Conservation (phyloP, 2,113 vertebrate genomes). For the Nothobranchius kuhntae region DNA sequence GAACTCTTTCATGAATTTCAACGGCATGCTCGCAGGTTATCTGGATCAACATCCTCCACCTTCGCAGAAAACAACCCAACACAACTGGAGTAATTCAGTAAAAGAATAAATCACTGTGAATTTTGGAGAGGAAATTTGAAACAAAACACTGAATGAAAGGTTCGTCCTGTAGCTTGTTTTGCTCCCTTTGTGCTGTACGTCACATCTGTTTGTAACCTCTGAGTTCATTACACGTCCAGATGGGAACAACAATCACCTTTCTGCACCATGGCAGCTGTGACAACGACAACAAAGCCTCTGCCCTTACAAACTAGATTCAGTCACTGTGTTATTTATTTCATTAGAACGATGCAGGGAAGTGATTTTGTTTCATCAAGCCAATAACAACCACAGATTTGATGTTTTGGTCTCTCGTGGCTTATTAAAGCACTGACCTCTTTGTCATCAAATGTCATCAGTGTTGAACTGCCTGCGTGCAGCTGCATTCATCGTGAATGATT, state of each 20-base stretch:
- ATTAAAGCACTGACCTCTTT: conserved; percentile 46
- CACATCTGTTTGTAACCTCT: conserved; percentile 31
- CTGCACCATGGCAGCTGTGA: conserved; percentile 47
- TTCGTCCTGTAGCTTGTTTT: conserved; percentile 28
- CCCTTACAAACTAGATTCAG: conserved; percentile 43
- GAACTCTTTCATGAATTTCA: conserved; percentile 63
- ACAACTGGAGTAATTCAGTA: conserved; percentile 49
- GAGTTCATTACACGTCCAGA: conserved; percentile 52
- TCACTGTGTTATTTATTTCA: conserved; percentile 22
- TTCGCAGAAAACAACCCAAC: conserved; percentile 7
- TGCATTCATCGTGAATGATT: too few species aligned
- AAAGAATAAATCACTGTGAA: conserved; percentile 32
- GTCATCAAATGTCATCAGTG: conserved; percentile 31
- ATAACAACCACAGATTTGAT: conserved; percentile 42
- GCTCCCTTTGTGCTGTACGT: conserved; percentile 12
- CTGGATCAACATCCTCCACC: conserved; percentile 32
- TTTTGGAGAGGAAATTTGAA: conserved; percentile 22
- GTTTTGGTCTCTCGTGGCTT: conserved; percentile 15
- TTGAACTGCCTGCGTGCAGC: too few species aligned
- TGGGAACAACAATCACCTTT: conserved; percentile 47
- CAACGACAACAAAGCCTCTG: conserved; percentile 31
- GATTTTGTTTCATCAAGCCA: conserved; percentile 43
- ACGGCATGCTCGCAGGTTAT: conserved; percentile 49
- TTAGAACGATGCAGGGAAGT: conserved; percentile 22
- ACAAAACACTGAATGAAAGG: conserved; percentile 11